These are phyloP conservation scores for Steinernema carpocapsae DNA, from an alignment of 2,888 invertebrate genomes.

Conservation along the genomic window DNA sequence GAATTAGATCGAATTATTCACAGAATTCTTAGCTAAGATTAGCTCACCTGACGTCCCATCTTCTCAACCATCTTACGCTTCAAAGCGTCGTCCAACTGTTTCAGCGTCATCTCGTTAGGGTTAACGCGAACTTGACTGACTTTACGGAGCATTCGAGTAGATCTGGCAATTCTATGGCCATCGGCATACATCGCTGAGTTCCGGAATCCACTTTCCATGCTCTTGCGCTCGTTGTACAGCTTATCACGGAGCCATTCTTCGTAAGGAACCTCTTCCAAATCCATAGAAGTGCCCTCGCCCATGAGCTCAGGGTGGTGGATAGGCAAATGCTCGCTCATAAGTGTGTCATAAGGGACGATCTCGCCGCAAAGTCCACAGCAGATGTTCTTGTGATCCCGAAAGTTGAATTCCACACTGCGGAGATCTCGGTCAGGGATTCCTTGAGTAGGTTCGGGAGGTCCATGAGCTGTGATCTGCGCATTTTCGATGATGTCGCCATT, in stretches of 20 bases:
- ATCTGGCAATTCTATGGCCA: constrained; percentile 50
- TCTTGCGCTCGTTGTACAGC: too few species aligned
- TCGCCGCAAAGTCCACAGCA: constrained; percentile 68
- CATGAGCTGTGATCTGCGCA: too few species aligned
- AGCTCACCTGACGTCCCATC: constrained; percentile 61
- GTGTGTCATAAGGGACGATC: constrained; percentile 61
- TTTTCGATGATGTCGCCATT: background rate
- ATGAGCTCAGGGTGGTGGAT: constrained; percentile 62
- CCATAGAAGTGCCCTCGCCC: constrained; percentile 51
- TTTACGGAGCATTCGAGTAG: constrained; percentile 48
- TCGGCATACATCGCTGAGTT: background rate
- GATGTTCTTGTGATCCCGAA: constrained; percentile 50
- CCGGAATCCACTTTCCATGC: background rate
- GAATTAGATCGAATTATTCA: background rate
- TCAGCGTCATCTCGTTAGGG: constrained; percentile 60
- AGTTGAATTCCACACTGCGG: background rate
- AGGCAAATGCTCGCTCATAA: constrained; percentile 63
- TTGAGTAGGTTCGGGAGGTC: background rate
- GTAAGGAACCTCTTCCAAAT: constrained; percentile 66
- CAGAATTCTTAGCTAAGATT: too few species aligned
- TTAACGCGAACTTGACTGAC: constrained; percentile 65
- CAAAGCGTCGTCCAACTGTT: constrained; percentile 60
- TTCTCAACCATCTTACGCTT: constrained; percentile 67
- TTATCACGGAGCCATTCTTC: constrained; percentile 44
- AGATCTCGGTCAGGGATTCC: background rate